Evolutionary conservation across 2,888 invertebrate genomes (phyloP), one percentile per base, ranked within the genome.

Genomic region (Eueremaeus valkanovi): DNA sequence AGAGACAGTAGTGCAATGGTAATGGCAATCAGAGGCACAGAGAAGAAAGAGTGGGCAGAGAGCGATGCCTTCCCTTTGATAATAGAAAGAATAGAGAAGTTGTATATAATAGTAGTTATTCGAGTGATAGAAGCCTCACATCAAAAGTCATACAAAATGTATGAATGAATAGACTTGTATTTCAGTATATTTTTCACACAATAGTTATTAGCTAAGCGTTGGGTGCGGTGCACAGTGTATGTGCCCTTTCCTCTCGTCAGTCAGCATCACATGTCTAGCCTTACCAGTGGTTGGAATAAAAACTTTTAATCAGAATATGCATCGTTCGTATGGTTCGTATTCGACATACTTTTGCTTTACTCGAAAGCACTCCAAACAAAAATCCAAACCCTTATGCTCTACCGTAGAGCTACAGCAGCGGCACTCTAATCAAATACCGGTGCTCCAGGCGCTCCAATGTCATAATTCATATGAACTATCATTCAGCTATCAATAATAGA

Each of bases 41-140:
- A 45, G 18, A 45, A 45, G 42, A 45, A 45, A 27, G 8, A 55
- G 55, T 55, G 55, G 55, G 55, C 55, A 21, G 27, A 55, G n/a
- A 55, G 55, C 21, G 21, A 27, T 27, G 31, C 18, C 29, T 21
- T 6, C 31, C 61, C 61, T 21, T 29, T 58, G 3, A 27, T 29
- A n/a, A 21, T 29, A 5, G 21, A 51, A 9, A 61, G 61, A 61
- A 61, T 61, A 61, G 29, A n/a, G n/a, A n/a, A n/a, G n/a, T n/a
- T n/a, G n/a, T n/a, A n/a, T n/a, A n/a, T n/a, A n/a, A n/a, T n/a
- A 61, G 61, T 61, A 61, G 61, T 61, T 31, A 29, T 61, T 51
- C 51, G 51, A 51, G 51, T 51, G n/a, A 31, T 18, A 13, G 61
- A 61, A 61, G 31, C 61, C 31, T 61, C 5, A 31, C 61, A 58